Percentiles rank a stretch among this genome's conserved stretches.
phyloP scores from a whole-genome alignment of 2,797 vertebrate species.

The Kryptolebias ocellatus region DNA sequence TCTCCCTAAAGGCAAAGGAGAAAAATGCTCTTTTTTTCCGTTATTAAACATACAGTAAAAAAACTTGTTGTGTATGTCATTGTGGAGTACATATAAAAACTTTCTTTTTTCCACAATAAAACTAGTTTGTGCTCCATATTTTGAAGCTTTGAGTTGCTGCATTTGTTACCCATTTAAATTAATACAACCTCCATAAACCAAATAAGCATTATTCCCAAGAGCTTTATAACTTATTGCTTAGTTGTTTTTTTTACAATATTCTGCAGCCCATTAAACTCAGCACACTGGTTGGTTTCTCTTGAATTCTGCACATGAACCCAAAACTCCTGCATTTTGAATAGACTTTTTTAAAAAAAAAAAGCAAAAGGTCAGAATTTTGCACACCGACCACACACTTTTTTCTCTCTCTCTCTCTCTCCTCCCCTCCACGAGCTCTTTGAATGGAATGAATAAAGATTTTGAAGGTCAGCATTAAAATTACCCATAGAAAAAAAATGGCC shows the following conservation, averaged over 20 bases:
- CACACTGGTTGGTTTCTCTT: slow-evolving; percentile 53
- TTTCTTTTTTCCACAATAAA: not conserved
- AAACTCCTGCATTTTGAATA: slow-evolving; percentile 66
- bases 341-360: slow-evolving; percentile 35
- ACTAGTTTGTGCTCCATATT: not conserved
- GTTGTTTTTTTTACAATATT: slow-evolving; percentile 12
- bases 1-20: too few species aligned
- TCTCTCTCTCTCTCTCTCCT: too few species aligned
- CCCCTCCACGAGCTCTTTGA: slow-evolving; percentile 52
- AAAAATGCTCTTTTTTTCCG: too few species aligned
- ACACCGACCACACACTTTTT: slow-evolving; percentile 62
- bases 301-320: slow-evolving; percentile 37
- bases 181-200: slow-evolving; percentile 33
- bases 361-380: slow-evolving; percentile 70
- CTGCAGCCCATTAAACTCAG: slow-evolving; percentile 47
- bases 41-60: too few species aligned
- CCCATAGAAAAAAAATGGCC: slow-evolving; percentile 66
- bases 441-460: slow-evolving; percentile 67
- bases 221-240: slow-evolving; percentile 53
- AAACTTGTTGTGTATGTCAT: not conserved
- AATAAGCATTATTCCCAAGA: slow-evolving; percentile 32
- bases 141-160: not conserved
- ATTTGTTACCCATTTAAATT: not conserved
- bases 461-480: slow-evolving; percentile 78
- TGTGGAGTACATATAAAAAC: not conserved